A percentile compares a stretch with the other conserved stretches of the same genome.
Evolutionary conservation across 2,113 vertebrate species (phyloP).

Genomic region (Origma solitaria): DNA sequence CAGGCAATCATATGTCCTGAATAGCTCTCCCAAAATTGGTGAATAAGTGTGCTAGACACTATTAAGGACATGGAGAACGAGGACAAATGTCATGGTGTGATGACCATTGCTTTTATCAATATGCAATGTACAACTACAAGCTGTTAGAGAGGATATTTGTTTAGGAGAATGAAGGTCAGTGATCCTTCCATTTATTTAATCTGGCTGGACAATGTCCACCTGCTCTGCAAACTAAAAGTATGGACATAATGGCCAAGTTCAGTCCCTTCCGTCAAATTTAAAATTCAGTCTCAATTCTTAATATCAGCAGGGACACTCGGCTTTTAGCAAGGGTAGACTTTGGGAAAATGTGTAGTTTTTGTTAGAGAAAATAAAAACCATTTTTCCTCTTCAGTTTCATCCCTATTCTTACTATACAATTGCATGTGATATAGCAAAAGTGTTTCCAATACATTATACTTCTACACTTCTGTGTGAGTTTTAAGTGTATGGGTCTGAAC

Average conservation of each 20-base stretch:
- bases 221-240: neutral
- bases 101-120: neutral
- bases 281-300: neutral
- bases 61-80: neutral
- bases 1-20: neutral
- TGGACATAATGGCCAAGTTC: neutral
- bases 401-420: neutral
- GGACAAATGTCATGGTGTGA: neutral
- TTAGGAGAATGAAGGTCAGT: neutral
- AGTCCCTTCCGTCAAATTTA: neutral
- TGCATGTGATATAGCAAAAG: neutral
- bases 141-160: neutral
- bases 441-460: neutral
- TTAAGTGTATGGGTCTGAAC: neutral
- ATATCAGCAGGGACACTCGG: accelerated
- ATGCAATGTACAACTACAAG: neutral
- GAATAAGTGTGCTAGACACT: neutral
- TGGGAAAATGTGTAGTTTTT: neutral
- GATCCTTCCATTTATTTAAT: neutral
- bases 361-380: neutral
- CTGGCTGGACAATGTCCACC: neutral
- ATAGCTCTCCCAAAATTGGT: neutral
- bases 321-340: neutral
- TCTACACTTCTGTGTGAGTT: neutral
- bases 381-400: neutral